Evolutionary conservation across 2,113 vertebrate genomes (phyloP), one percentile per base, ranked within the genome.

Genomic region (Arothron firmamentum): DNA sequence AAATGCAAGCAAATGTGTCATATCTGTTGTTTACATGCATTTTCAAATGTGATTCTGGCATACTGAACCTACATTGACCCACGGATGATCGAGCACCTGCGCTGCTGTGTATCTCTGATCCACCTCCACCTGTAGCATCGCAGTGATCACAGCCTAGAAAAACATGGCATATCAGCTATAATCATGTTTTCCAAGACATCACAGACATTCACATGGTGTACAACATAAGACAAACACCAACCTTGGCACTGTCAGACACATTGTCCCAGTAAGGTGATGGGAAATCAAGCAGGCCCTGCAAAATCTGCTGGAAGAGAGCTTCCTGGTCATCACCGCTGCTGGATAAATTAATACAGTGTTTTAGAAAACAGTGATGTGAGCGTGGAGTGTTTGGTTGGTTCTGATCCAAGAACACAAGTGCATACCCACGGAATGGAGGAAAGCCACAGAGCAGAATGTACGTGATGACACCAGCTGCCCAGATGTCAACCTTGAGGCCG

Each of bases 361-460:
- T 38, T 38, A 11, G 9, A 11, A 38, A 38, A 10, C 11, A 38
- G 11, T 12, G 34, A 38, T 38, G 34, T 38, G 10, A 38, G 34
- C 11, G 34, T 10, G 34, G 34, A 38, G 34, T 11, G 9, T 38
- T 38, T 38, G 34, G 11, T 9, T 38, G 34, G 34, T 38, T 38
- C 34, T 38, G 8, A 2, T 38, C n/a, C 17, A 9, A n/a, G n/a
- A n/a, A 45, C 31, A 15, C 0, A 57, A 11, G 6, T 64, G 86
- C 94, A 17, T 92, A 99, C 96, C 95, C 92, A 83, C 93, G 92
- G 76, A 99, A 99, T 0, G 97, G 97, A 87, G 97, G 96, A 76
- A 98, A 99, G 23, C 97, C 97, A 86, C 95, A 98, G 47, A 99
- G 91, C 72, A 99, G 91, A 61, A 99, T 98, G 78, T 97, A 99